Evolutionary conservation across 2,797 vertebrate species (phyloP).

Genomic region (Myotis findleyi): DNA sequence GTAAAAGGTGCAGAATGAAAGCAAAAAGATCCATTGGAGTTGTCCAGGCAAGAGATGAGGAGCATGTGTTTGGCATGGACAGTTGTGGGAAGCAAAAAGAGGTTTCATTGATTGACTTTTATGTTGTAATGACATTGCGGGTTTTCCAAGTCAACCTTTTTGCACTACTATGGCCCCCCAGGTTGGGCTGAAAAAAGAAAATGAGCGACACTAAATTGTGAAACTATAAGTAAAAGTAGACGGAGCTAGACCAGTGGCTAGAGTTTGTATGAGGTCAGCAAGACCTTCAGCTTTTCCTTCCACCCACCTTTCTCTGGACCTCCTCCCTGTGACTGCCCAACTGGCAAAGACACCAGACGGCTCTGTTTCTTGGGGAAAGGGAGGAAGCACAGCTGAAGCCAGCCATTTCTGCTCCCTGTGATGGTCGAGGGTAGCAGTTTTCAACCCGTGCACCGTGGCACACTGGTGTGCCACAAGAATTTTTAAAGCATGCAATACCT

Average conservation of each 20-base stretch:
- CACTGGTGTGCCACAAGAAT: no score
- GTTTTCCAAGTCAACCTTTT: neutral
- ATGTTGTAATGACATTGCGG: neutral
- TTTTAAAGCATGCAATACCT: neutral
- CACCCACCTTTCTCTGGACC: neutral
- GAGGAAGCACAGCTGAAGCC: neutral
- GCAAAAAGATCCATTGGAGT: neutral
- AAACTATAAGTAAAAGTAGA: neutral
- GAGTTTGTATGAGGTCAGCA: accelerated
- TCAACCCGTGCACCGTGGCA: neutral
- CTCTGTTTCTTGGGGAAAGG: neutral
- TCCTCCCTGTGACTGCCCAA: neutral
- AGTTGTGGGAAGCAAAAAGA: neutral
- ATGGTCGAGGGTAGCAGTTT: neutral
- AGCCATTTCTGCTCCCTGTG: neutral
- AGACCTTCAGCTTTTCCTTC: neutral
- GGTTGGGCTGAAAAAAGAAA: neutral
- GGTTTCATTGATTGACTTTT: neutral
- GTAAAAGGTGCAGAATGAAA: neutral
- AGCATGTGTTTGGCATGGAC: neutral
- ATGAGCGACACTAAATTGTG: neutral
- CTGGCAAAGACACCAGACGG: accelerated
- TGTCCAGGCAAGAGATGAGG: neutral
- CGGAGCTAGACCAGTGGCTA: neutral
- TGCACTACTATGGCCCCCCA: neutral